A percentile compares a stretch with the other conserved stretches of the same genome.
phyloP scores from a whole-genome alignment of 2,113 vertebrate genomes.

The Xenopus tropicalis region DNA sequence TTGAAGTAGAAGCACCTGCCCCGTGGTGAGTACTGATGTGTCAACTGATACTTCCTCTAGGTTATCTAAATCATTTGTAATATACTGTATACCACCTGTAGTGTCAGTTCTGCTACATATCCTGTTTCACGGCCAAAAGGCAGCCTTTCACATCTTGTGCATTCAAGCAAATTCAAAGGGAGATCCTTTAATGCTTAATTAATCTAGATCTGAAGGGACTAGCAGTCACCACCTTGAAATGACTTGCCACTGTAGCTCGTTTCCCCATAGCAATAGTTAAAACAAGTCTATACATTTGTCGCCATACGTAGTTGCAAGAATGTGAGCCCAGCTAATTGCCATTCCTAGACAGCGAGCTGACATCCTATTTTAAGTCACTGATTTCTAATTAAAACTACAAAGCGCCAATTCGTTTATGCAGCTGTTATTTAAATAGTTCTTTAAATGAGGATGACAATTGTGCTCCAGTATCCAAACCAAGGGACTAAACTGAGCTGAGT shows the following conservation, averaged over 20 bases:
- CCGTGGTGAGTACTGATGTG: not conserved
- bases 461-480: too few relatives aligned
- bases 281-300: not conserved
- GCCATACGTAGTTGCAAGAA: not conserved
- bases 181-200: constrained; percentile 3
- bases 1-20: not conserved
- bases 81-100: not conserved
- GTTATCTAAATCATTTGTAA: constrained; percentile 1
- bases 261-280: not conserved
- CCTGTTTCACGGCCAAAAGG: not conserved
- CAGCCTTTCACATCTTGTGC: constrained; percentile 1
- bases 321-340: not conserved
- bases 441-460: not conserved
- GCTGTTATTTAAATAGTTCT: constrained; percentile 2
- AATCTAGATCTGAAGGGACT: not conserved
- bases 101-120: constrained; percentile 1
- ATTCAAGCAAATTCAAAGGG: constrained; percentile 1
- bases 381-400: constrained; percentile 4
- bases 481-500: too few relatives aligned
- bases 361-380: not conserved
- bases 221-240: not conserved
- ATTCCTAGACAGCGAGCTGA: not conserved
- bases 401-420: not conserved
- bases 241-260: not conserved
- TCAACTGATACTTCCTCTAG: constrained; percentile 2